Evolutionary conservation across 2,113 vertebrate species (phyloP).

Genomic region (Centrocercus urophasianus): DNA sequence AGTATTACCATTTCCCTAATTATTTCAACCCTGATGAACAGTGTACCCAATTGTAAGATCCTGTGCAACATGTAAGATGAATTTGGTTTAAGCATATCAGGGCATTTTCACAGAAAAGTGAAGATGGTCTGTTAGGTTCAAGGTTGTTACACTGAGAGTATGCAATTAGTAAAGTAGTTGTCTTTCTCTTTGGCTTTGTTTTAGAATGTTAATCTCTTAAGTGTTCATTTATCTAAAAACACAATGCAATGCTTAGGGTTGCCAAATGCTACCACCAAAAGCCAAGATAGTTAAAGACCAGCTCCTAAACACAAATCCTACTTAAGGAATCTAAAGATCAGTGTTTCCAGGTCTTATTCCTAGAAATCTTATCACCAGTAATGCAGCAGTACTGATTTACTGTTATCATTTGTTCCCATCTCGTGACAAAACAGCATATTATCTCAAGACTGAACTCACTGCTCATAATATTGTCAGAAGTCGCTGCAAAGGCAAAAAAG

Average conservation of each 20-base stretch:
- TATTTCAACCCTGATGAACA: neutral
- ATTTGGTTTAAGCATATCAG: neutral
- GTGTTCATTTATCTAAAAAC: neutral
- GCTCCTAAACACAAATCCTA: neutral
- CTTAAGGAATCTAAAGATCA: neutral
- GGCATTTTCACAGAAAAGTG: neutral
- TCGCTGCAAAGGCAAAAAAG: neutral
- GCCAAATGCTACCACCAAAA: neutral
- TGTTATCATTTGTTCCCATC: accelerated
- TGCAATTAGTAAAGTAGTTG: neutral
- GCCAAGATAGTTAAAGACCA: neutral
- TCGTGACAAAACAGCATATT: accelerated
- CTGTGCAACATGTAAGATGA: accelerated
- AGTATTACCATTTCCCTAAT: neutral
- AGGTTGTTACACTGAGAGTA: neutral
- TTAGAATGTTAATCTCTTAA: neutral
- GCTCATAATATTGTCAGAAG: neutral
- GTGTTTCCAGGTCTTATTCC: neutral
- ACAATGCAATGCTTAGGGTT: neutral
- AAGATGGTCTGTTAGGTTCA: neutral
- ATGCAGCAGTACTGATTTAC: neutral
- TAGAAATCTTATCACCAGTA: neutral
- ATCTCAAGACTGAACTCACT: neutral
- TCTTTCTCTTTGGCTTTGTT: neutral
- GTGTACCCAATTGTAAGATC: neutral